Conservation (phyloP, 2,797 vertebrate genomes). For the Synanceia verrucosa region DNA sequence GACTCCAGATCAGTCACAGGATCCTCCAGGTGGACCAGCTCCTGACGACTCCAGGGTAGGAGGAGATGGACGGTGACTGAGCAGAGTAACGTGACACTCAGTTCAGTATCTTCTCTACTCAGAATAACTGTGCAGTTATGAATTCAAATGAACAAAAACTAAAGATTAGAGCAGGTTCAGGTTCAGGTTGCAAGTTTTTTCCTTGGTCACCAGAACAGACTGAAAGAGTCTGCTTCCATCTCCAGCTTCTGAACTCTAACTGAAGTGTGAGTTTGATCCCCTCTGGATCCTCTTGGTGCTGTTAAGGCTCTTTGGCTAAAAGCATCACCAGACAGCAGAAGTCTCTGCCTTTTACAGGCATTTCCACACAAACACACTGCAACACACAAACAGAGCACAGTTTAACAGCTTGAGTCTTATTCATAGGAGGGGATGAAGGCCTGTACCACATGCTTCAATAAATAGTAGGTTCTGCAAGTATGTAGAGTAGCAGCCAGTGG, state of each 20-base stretch:
- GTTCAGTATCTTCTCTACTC: background rate
- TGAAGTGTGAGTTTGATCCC: slow-evolving; percentile 13
- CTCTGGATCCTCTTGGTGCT: slow-evolving; percentile 53
- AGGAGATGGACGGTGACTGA: background rate
- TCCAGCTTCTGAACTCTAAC: background rate
- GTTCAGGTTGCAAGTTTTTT: background rate
- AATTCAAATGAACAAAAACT: background rate
- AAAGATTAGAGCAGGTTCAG: background rate
- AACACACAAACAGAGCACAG: slow-evolving; percentile 29
- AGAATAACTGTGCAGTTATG: background rate
- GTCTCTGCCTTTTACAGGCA: slow-evolving; percentile 76
- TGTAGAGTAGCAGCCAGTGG: too few relatives aligned
- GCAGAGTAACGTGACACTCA: too few relatives aligned
- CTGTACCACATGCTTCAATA: too few relatives aligned
- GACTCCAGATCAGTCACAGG: background rate
- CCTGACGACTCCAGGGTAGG: background rate
- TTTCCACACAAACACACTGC: slow-evolving; percentile 89
- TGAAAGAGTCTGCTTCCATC: background rate
- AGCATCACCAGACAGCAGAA: background rate
- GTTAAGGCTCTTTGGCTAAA: slow-evolving; percentile 44
- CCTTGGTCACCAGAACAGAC: background rate
- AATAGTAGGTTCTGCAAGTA: too few relatives aligned
- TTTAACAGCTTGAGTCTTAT: background rate
- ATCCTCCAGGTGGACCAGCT: background rate
- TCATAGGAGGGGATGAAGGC: too few relatives aligned